Evolutionary conservation across 2,888 invertebrate species (phyloP), one percentile per base, ranked within the genome.

Genomic region (Orthosia incerta): DNA sequence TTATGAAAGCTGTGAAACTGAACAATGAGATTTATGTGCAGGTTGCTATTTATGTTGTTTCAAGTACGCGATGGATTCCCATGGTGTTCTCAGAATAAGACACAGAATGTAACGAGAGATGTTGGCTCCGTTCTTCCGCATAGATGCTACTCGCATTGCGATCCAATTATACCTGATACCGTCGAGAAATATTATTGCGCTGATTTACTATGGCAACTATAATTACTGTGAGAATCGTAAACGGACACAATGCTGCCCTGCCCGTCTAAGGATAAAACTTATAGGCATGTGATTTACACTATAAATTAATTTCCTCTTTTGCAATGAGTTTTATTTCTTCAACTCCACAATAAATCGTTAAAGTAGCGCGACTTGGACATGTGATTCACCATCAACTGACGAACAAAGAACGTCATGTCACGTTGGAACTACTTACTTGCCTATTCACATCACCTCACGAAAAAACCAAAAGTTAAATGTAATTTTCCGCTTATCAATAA

Each of bases 91-190:
- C 76, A 88, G 96, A 96, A 96, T 91, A 92, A 93, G 92, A 93
- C 94, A 93, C 91, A 95, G 93, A 94, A 94, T 95, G 96, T 95
- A 96, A 96, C 94, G 82, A 93, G 95, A 96, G 94, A 93, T 92
- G 92, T 89, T 90, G 91, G 92, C 90, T 89, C 91, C 92, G 89
- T 91, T 93, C 94, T 95, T 96, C 96, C 96, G 96, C 96, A 95
- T 96, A 94, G 91, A 93, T 90, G 90, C 90, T 90, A 90, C 93
- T 95, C 94, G 91, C 94, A 95, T 95, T 95, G 94, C 95, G 91
- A 94, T 94, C 93, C 94, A 95, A 95, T 96, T 95, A 95, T 95
- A 95, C 91, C 91, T 93, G 95, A 95, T 94, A 95, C 93, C 84
- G 89, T 88, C 89, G 90, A 95, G 93, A 94, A 93, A 94, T 94